phyloP scores from a whole-genome alignment of 1,140 invertebrate genomes.

The Calliopsis andreniformis region DNA sequence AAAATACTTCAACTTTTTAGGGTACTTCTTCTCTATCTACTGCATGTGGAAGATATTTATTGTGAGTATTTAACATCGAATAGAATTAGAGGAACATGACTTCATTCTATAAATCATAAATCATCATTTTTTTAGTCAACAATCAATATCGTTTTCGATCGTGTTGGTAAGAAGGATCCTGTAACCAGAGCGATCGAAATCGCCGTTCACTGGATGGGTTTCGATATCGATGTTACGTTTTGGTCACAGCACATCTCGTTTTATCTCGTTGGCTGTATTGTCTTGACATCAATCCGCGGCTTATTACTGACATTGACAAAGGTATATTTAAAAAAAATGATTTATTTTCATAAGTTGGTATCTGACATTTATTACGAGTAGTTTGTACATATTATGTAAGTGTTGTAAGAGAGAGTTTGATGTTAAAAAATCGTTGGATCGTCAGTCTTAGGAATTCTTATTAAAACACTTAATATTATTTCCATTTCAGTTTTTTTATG shows the following conservation, averaged over 20 bases:
- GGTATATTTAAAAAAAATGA: constrained; percentile 81
- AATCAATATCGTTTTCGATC: constrained; percentile 99
- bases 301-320: constrained; percentile 98
- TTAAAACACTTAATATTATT: constrained; percentile 29
- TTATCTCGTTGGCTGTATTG: constrained; percentile 97
- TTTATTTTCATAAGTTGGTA: constrained; percentile 10
- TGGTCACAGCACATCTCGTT: constrained; percentile 99
- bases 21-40: constrained; percentile 99
- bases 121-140: constrained; percentile 88
- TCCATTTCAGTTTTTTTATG: constrained; percentile 97
- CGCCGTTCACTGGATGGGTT: constrained; percentile 97
- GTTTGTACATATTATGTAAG: constrained; percentile 2
- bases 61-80: constrained; percentile 83
- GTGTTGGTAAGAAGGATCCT: constrained; percentile 99
- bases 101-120: constrained; percentile 45
- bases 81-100: constrained; percentile 7
- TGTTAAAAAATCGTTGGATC: constrained; percentile 4
- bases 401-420: constrained; percentile 7
- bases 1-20: constrained; percentile 99
- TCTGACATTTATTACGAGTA: constrained; percentile 18
- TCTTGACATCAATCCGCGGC: constrained; percentile 98
- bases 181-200: constrained; percentile 98
- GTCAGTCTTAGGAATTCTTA: constrained; percentile 42
- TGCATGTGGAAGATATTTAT: constrained; percentile 99
- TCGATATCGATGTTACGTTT: constrained; percentile 97